Evolutionary conservation across 1,140 invertebrate species (phyloP).

Genomic region (Drosophila burlai): DNA sequence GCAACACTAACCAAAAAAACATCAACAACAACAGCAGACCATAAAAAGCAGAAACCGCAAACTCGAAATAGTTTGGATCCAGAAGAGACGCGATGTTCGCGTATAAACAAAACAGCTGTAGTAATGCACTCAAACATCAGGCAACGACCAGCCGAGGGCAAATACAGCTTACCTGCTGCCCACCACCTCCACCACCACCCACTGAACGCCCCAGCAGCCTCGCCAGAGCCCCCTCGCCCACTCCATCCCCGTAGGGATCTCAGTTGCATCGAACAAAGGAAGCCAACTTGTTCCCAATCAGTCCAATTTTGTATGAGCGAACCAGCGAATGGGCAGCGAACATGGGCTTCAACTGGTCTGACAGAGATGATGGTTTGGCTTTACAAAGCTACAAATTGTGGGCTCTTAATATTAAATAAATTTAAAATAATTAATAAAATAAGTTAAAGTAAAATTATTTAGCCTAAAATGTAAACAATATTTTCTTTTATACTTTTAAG

Average conservation of each 20-base stretch:
- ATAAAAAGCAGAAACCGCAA: slow-evolving; percentile 75
- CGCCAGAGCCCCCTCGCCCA: not conserved
- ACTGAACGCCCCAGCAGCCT: not conserved
- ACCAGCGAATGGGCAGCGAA: slow-evolving; percentile 41
- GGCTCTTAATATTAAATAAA: not conserved
- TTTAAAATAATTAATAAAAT: not conserved
- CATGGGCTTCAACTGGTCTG: slow-evolving; percentile 56
- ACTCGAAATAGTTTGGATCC: slow-evolving; percentile 42
- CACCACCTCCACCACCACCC: not conserved
- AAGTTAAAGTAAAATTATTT: too few species aligned
- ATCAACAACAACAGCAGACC: slow-evolving; percentile 32
- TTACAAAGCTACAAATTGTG: not conserved
- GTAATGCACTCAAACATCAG: slow-evolving; percentile 51
- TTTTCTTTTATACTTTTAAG: too few species aligned
- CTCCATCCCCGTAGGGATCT: not conserved
- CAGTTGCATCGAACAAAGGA: slow-evolving; percentile 63
- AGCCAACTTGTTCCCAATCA: slow-evolving; percentile 64
- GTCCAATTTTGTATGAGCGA: slow-evolving; percentile 47
- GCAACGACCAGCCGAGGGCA: slow-evolving; percentile 47
- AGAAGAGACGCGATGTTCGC: slow-evolving; percentile 23
- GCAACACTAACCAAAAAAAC: slow-evolving; percentile 20
- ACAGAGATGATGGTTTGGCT: slow-evolving; percentile 14
- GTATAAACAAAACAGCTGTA: slow-evolving; percentile 66
- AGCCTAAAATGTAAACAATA: not conserved
- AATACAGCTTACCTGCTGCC: slow-evolving; percentile 11